Evolutionary conservation across 1,140 invertebrate species (phyloP).

Genomic region (Acromyrmex echinatior): DNA sequence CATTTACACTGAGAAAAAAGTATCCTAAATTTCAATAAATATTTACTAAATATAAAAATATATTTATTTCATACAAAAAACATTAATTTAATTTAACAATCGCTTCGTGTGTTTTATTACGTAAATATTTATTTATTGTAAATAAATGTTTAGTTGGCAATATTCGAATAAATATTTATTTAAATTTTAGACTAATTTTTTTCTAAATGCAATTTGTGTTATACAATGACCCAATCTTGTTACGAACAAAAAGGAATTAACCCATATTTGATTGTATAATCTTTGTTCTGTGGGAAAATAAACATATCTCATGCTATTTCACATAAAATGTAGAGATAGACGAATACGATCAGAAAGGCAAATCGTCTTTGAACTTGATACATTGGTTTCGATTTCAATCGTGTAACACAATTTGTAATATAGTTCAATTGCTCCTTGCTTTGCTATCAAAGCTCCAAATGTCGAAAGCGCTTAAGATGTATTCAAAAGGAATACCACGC

Average conservation of each 20-base stretch:
- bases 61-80: no score
- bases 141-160: no score
- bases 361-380: background rate
- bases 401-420: constrained; percentile 31
- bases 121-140: no score
- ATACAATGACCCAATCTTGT: background rate
- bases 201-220: background rate
- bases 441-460: constrained; percentile 9
- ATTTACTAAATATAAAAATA: no score
- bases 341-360: background rate
- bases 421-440: constrained; percentile 13
- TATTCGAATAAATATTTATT: no score
- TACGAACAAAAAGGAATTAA: background rate
- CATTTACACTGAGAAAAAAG: no score
- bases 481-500: constrained; percentile 25
- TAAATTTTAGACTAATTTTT: no score
- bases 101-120: no score
- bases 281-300: background rate
- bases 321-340: constrained; percentile 2
- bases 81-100: no score
- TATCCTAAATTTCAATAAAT: no score
- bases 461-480: constrained; percentile 28
- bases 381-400: background rate
- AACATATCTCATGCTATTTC: background rate
- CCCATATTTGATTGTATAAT: background rate